phyloP scores from a whole-genome alignment of 2,888 invertebrate species.

The Thyatira batis region DNA sequence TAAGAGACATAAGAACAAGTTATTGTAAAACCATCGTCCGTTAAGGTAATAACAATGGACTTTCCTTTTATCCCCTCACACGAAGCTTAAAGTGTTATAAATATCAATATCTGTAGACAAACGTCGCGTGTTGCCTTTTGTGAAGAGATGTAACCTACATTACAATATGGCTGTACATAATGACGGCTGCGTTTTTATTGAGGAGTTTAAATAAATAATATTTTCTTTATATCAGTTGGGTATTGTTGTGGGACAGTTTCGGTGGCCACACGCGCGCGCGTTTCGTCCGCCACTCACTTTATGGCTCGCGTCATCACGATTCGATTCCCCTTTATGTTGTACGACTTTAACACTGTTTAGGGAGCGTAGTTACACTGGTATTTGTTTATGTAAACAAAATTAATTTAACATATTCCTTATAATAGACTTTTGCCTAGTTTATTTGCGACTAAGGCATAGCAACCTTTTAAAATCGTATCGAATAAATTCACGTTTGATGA shows the following conservation, averaged over 20 bases:
- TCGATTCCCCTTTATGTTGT: constrained; percentile 44
- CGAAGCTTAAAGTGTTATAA: constrained; percentile 41
- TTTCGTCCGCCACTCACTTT: constrained; percentile 45
- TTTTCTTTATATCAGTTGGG: constrained; percentile 80
- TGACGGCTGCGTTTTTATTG: constrained; percentile 67
- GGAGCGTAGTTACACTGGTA: neutral
- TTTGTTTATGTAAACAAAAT: too few relatives aligned
- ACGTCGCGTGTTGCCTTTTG: constrained; percentile 44
- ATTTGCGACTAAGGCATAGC: too few relatives aligned
- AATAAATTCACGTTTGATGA: too few relatives aligned
- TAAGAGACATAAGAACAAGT: constrained; percentile 5
- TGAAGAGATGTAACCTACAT: constrained; percentile 48
- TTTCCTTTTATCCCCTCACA: constrained; percentile 39
- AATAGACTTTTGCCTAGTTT: too few relatives aligned
- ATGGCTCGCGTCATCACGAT: constrained; percentile 48
- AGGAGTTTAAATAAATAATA: constrained; percentile 79
- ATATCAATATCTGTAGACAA: constrained; percentile 54
- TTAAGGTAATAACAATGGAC: constrained; percentile 26
- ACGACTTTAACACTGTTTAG: constrained; percentile 37
- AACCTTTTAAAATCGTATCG: too few relatives aligned
- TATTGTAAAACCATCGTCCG: constrained; percentile 9
- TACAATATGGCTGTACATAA: constrained; percentile 65
- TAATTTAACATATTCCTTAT: too few relatives aligned
- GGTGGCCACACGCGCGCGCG: constrained; percentile 77
- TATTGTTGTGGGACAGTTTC: constrained; percentile 75